A percentile compares a stretch with the other conserved stretches of the same genome.
Evolutionary conservation across 2,113 vertebrate genomes (phyloP).

Genomic region (Anolis carolinensis): DNA sequence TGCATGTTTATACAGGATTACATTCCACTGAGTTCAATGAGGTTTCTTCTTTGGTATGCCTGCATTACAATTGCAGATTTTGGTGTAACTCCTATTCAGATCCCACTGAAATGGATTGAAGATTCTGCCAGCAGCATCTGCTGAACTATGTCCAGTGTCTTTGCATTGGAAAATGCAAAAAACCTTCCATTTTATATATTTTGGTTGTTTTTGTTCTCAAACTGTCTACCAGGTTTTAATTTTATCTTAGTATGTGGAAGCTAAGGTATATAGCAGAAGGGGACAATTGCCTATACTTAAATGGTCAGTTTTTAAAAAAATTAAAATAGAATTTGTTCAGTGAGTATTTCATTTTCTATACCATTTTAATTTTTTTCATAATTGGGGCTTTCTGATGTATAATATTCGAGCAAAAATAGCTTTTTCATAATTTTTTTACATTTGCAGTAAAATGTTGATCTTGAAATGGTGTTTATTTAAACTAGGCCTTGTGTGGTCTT

Average conservation of each 20-base stretch:
- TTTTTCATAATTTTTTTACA: slow-evolving; percentile 51
- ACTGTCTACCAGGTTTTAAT: slow-evolving; percentile 65
- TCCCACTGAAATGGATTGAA: neutral
- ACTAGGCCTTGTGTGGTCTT: neutral
- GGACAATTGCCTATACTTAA: slow-evolving; percentile 70
- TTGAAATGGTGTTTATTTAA: slow-evolving; percentile 28
- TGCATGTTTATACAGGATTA: neutral
- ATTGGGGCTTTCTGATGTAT: slow-evolving; percentile 37
- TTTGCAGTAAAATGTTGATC: slow-evolving; percentile 55
- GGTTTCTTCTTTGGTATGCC: neutral
- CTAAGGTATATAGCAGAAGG: slow-evolving; percentile 70
- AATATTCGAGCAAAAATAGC: slow-evolving; percentile 45
- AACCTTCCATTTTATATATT: slow-evolving; percentile 63
- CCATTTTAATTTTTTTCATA: slow-evolving; percentile 70
- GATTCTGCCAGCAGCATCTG: slow-evolving; percentile 46
- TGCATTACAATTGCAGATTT: neutral
- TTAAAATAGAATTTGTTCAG: slow-evolving; percentile 66
- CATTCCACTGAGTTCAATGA: neutral
- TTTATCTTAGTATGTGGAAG: slow-evolving; percentile 64
- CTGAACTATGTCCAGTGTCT: slow-evolving; percentile 57
- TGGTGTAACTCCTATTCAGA: neutral
- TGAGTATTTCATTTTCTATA: slow-evolving; percentile 45
- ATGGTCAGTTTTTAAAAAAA: slow-evolving; percentile 63
- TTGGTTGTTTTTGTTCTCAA: slow-evolving; percentile 63
- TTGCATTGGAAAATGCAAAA: slow-evolving; percentile 53